Evolutionary conservation across 2,797 vertebrate genomes (phyloP).

Genomic region (Sarcophilus harrisii): DNA sequence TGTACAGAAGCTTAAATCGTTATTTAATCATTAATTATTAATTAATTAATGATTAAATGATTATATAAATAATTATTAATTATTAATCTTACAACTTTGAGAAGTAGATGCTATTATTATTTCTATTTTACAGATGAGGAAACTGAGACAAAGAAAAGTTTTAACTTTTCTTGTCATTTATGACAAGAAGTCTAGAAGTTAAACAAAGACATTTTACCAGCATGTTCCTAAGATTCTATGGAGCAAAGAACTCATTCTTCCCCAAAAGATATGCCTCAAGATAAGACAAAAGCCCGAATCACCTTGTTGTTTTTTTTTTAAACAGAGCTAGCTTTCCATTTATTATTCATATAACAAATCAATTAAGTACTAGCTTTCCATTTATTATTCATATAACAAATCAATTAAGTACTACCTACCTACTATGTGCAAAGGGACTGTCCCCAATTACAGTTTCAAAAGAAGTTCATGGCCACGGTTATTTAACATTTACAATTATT

Average conservation of each 20-base stretch:
- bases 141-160: neutral
- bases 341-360: too few species aligned
- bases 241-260: neutral
- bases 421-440: neutral
- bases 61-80: too few species aligned
- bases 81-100: neutral
- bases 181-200: neutral
- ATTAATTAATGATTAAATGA: too few species aligned
- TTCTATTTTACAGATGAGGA: neutral
- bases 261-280: neutral
- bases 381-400: too few species aligned
- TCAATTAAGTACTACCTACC: neutral
- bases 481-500: neutral
- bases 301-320: too few species aligned
- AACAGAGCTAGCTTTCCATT: neutral
- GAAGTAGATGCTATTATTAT: neutral
- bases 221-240: neutral
- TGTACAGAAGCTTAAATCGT: neutral
- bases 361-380: too few species aligned
- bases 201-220: slow-evolving; percentile 3
- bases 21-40: neutral
- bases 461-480: too few species aligned
- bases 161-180: neutral
- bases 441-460: too few species aligned
- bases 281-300: neutral